Base-by-base conservation (phyloP, 2,113 vertebrate species). In the Oreochromis aureus region DNA sequence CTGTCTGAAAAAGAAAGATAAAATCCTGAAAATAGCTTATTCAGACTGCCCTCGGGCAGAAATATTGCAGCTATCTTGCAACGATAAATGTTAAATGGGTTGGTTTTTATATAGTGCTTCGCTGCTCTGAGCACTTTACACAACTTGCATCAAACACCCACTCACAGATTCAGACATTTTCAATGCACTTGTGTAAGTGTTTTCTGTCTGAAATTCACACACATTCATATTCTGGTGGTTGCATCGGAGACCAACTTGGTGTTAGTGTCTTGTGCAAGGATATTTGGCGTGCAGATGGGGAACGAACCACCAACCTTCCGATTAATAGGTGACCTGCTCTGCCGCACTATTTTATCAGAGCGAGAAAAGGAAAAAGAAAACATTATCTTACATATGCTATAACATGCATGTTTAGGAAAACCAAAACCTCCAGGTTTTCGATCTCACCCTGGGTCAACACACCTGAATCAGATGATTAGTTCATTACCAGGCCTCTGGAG, bases 1-100 rank as follows among this genome's bases (percentile, higher is more conserved):
- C 66, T 91, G 82, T 90, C 97, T 97, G 69, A 32, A 80, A 7
- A n/a, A 32, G 48, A 91, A 12, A 87, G 19, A 54, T 0, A 69
- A 2, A 13, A 6, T 32, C 41, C 16, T 58, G 41, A 81, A 61
- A 46, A 69, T 13, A 66, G 58, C 0, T 66, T 0, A 36, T 66
- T 66, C 61, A 1, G 32, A 36, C 32, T n/a, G 32, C 18, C 10
- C 61, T 12, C 18, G 36, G 61, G 0, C 59, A 36, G 30, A 63
- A n/a, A 36, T 36, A n/a, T 19, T 2, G 61, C 61, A 7, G 18
- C 61, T 1, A 36, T 63, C 59, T n/a, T 19, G 18, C 59, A n/a
- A 63, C 0, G 1, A 59, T 59, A 59, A 59, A 59, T 59, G 27
- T 15, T 59, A 32, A 59, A 32, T 32, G 22, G 22, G 22, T 24